These are phyloP conservation scores for Coranthus polyacanthus DNA, from an alignment of 2,797 vertebrate genomes.

Conservation along the genomic window DNA sequence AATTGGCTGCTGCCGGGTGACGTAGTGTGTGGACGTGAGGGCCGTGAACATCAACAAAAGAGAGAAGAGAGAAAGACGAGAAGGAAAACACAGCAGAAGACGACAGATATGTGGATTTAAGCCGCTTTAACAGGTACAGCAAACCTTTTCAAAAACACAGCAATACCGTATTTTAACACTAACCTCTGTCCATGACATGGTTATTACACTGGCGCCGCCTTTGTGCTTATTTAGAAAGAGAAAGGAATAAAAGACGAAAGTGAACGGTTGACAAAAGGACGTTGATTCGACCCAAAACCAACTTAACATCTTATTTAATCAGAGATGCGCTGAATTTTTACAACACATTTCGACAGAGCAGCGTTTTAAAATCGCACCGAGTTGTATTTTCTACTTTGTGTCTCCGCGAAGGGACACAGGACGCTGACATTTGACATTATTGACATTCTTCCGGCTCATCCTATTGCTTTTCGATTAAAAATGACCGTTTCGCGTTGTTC, in stretches of 20 bases:
- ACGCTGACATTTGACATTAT: not conserved
- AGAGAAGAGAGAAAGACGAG: conserved; percentile 47
- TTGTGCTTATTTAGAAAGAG: not conserved
- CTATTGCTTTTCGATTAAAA: not conserved
- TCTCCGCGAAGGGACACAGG: not conserved
- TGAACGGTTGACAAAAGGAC: conserved; percentile 5
- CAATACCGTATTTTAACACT: too few species aligned
- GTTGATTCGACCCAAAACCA: not conserved
- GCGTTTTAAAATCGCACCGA: not conserved
- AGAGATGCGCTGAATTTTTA: too few species aligned
- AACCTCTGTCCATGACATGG: not conserved
- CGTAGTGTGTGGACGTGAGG: conserved; percentile 70
- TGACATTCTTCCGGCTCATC: not conserved
- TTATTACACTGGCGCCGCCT: not conserved
- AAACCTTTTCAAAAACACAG: not conserved
- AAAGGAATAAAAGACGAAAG: not conserved
- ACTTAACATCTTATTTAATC: too few species aligned
- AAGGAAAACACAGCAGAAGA: conserved; percentile 14
- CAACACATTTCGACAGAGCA: too few species aligned
- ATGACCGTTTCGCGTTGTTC: not conserved
- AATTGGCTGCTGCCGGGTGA: conserved; percentile 52
- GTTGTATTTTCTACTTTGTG: not conserved
- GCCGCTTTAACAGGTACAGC: conserved; percentile 56
- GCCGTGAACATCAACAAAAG: conserved; percentile 83
- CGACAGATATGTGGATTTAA: conserved; percentile 70